phyloP scores from a whole-genome alignment of 2,797 vertebrate genomes.

The Diglossa cyanea region DNA sequence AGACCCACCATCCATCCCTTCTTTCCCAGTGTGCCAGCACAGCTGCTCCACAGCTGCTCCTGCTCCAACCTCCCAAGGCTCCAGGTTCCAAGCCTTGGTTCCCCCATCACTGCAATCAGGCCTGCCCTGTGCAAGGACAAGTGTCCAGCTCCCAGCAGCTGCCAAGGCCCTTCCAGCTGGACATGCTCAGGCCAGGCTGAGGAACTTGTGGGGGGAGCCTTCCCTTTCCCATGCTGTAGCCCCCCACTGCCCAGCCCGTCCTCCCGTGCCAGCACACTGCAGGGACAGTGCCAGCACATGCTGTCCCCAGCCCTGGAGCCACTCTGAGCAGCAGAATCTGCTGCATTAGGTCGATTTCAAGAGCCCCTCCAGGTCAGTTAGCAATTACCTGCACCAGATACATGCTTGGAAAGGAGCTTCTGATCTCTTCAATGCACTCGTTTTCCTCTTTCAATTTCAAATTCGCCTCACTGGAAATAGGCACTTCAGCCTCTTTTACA shows the following conservation, averaged over 20 bases:
- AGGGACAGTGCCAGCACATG: background rate
- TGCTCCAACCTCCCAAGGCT: no score
- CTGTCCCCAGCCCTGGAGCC: background rate
- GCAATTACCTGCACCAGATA: conserved; percentile 68
- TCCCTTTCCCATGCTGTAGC: background rate
- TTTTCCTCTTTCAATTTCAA: conserved; percentile 62
- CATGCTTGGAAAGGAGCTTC: conserved; percentile 38
- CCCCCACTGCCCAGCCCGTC: background rate
- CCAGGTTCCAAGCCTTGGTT: background rate
- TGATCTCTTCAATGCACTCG: conserved; percentile 62
- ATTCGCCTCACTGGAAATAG: conserved; percentile 53
- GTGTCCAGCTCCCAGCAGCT: background rate
- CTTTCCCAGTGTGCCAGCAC: background rate
- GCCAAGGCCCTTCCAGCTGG: background rate
- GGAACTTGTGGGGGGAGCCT: background rate
- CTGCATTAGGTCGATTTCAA: conserved; percentile 57
- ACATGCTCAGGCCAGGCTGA: background rate
- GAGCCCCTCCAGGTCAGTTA: conserved; percentile 60
- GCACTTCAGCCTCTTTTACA: conserved; percentile 61
- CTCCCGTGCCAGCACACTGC: fast-evolving
- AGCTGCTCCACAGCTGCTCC: background rate
- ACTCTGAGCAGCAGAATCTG: background rate
- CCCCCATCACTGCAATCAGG: background rate
- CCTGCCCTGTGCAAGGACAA: background rate
- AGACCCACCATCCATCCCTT: background rate